Evolutionary conservation across 2,797 vertebrate genomes (phyloP), one percentile per base, ranked within the genome.

Genomic region (Myotis planiceps): DNA sequence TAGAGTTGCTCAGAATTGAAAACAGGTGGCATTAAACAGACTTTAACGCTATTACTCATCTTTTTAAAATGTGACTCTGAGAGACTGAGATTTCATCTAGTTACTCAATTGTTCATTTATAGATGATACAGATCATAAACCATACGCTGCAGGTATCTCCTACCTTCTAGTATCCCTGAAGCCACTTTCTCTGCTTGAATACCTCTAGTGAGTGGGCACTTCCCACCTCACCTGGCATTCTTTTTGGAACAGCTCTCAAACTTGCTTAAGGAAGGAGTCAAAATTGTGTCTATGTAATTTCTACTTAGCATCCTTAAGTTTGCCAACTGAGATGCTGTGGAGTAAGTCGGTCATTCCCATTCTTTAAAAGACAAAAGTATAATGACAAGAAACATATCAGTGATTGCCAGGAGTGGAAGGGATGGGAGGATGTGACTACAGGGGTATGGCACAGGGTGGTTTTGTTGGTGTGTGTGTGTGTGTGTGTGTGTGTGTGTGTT

Each of bases 1-100:
- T 65, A 8, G 10, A 34, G 58, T 65, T 90, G 60, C 55, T 97
- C 89, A 32, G 66, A 97, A 68, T 94, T 95, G 39, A 93, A 96
- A 95, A 72, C 88, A 84, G 88, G 76, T 86, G 89, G 34, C 74
- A 34, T 53, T 83, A 23, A 82, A 63, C 55, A 29, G 63, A 86
- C 58, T n/a, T 79, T 1, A 69, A 45, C 42, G 16, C 75, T 49
- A 9, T 51, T 65, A 5, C 14, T 75, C 5, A 4, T 39, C 80
- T 58, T 27, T 65, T 65, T 75, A 21, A 51, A 19, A 71, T 21
- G 9, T 53, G 25, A 95, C 42, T 78, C 29, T 39, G 9, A 42
- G 65, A 85, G 60, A 32, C 12, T 74, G 75, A 95, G 58, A 68
- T 90, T 83, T 63, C 19, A 78, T 72, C 25, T 88, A 34, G 9